Base-by-base conservation (phyloP, 2,888 invertebrate genomes). In the Trachelus tabidus region DNA sequence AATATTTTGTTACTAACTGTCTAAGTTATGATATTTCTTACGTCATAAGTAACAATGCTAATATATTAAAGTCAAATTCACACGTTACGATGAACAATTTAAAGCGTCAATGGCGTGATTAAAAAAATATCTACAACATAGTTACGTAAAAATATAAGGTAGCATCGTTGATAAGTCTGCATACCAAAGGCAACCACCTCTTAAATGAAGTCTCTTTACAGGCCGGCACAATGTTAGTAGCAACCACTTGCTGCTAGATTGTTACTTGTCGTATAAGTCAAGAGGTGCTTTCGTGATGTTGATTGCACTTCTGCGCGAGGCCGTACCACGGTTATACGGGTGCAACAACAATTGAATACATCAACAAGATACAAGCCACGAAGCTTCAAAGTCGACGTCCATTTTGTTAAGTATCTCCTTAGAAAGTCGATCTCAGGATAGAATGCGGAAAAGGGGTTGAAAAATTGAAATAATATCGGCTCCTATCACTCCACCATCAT, bases 221-320 rank as follows among this genome's bases (percentile, higher is more conserved):
- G 82, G 83, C 82, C 82, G 81, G 81, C 81, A 83, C 83, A 83
- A 82, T 83, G 83, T 83, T 81, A 79, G 81, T 79, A 76, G 80
- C 83, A 81, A 81, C 83, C 82, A 83, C 83, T 84, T 79, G 79
- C 79, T 82, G 69, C 77, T 79, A 78, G 79, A 73, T 83, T 83
- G 82, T 84, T 80, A 80, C 82, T 82, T 77, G 81, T 86, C 86
- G 82, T 85, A 85, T 86, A 86, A 86, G 81, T 84, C 83, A 83
- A 86, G 84, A 85, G 85, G 84, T 85, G 82, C 84, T 86, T 82
- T 83, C 82, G 82, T 80, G 82, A 83, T 83, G 83, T 83, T 83
- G 84, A 84, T 81, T 81, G 82, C 84, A 82, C 82, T 83, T 79
- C 80, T 77, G 77, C 73, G 68, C 77, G 75, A 40, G 68, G 69